Percentiles rank a stretch among this genome's conserved stretches.
These are phyloP conservation scores for Odontocolon sp. DNA, from an alignment of 2,888 invertebrate genomes.

Conservation along the genomic window DNA sequence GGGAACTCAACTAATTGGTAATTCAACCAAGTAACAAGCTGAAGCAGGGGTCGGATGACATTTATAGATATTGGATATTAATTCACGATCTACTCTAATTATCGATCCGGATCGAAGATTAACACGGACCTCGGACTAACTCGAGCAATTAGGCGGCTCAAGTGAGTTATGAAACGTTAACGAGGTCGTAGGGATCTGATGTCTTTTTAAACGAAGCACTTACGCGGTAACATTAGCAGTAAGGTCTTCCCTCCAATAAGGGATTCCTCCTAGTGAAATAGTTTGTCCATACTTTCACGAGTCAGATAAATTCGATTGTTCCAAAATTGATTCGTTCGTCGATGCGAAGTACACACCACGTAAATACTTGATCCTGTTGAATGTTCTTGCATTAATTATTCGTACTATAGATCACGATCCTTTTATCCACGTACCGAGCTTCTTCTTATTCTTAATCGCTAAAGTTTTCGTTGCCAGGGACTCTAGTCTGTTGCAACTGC, in stretches of 20 bases:
- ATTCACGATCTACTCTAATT: slow-evolving; percentile 58
- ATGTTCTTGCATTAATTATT: slow-evolving; percentile 22
- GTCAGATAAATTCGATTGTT: neutral
- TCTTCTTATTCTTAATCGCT: slow-evolving; percentile 32
- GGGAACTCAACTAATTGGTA: slow-evolving; percentile 46
- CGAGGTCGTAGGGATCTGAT: slow-evolving; percentile 51
- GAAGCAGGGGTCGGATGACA: too few relatives aligned
- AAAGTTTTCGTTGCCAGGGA: slow-evolving; percentile 7
- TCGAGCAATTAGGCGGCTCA: slow-evolving; percentile 29
- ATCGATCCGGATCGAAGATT: slow-evolving; percentile 64
- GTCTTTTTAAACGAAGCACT: slow-evolving; percentile 20
- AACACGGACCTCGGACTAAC: slow-evolving; percentile 40
- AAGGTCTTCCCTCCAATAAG: neutral
- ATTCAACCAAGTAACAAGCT: slow-evolving; percentile 26
- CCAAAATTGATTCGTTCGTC: neutral
- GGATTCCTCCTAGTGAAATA: neutral
- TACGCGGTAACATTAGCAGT: neutral
- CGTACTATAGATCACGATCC: neutral
- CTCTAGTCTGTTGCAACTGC: slow-evolving; percentile 19
- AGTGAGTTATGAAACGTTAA: slow-evolving; percentile 58
- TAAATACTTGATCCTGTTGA: neutral
- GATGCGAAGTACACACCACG: neutral
- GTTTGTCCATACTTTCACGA: neutral
- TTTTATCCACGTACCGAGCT: neutral
- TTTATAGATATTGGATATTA: slow-evolving; percentile 33